Evolutionary conservation across 2,888 invertebrate species (phyloP), one percentile per base, ranked within the genome.

Genomic region (Mongoloraphidia duomilia): DNA sequence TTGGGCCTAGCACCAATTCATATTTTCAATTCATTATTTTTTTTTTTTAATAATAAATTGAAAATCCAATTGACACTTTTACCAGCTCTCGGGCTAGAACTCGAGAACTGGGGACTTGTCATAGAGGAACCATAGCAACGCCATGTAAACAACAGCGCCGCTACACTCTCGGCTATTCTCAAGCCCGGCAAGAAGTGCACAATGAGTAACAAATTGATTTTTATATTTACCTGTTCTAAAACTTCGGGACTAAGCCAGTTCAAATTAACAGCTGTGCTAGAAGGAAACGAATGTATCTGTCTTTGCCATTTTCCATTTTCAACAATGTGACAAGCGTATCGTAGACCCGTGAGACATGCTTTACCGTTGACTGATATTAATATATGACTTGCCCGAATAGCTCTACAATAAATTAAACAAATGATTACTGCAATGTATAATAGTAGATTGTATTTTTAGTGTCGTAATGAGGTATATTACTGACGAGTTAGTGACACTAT

Each of bases 171-270:
- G n/a, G n/a, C n/a, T n/a, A n/a, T n/a, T n/a, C n/a, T n/a, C n/a
- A n/a, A n/a, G n/a, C n/a, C n/a, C n/a, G n/a, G 6, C 2, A 11
- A 1, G 12, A 34, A 2, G 34, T 5, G 11, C 26, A 36, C 34
- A 12, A 41, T 47, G 13, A 41, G 3, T 13, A 33, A 47, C 5
- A 9, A 38, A 26, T 26, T 26, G 26, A 26, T 26, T 26, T 26
- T 26, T 6, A 26, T 26, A 26, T 26, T 54, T 55, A 80, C 81
- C 74, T 94, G 94, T 67, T 88, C 85, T 39, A 95, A 68, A 9
- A 94, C 70, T 65, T 95, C 94, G 0, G 94, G 94, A 60, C 93
- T 92, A 11, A 92, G 74, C 91, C 93, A 95, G 67, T 89, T 87
- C 6, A 94, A 70, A 60, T 84, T 84, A 52, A 77, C 73, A 33